These are phyloP conservation scores for Rhineura floridana DNA, from an alignment of 2,113 vertebrate genomes.

Conservation along the genomic window DNA sequence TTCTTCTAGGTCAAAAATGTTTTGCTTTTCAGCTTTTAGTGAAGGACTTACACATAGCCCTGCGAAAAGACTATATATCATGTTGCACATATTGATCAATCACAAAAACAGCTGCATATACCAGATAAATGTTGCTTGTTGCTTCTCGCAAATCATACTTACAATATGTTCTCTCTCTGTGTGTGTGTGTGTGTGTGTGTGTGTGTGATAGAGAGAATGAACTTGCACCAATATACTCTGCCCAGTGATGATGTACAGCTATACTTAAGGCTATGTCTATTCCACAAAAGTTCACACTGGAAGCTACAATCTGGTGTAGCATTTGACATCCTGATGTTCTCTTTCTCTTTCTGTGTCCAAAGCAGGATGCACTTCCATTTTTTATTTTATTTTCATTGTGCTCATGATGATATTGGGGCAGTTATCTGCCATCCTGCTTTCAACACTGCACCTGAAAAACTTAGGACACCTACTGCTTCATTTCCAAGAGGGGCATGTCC, in stretches of 20 bases:
- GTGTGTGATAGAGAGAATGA: too few species aligned
- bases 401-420: too few species aligned
- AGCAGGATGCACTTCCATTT: too few species aligned
- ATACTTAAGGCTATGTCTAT: not conserved
- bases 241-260: not conserved
- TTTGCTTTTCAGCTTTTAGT: not conserved
- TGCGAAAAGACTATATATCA: not conserved
- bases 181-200: too few species aligned
- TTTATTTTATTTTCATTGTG: too few species aligned
- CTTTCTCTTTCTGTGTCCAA: not conserved
- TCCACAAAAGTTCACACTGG: not conserved
- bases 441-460: too few species aligned
- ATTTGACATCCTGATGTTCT: too few species aligned
- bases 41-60: not conserved
- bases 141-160: not conserved
- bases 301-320: not conserved
- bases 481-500: too few species aligned
- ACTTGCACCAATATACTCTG: not conserved
- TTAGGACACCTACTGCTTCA: too few species aligned
- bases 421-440: too few species aligned
- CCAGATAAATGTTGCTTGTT: not conserved
- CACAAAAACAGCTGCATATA: not conserved
- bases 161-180: not conserved
- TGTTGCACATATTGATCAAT: not conserved
- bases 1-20: not conserved